phyloP scores from a whole-genome alignment of 2,888 invertebrate genomes.

The Neelides folsomi region DNA sequence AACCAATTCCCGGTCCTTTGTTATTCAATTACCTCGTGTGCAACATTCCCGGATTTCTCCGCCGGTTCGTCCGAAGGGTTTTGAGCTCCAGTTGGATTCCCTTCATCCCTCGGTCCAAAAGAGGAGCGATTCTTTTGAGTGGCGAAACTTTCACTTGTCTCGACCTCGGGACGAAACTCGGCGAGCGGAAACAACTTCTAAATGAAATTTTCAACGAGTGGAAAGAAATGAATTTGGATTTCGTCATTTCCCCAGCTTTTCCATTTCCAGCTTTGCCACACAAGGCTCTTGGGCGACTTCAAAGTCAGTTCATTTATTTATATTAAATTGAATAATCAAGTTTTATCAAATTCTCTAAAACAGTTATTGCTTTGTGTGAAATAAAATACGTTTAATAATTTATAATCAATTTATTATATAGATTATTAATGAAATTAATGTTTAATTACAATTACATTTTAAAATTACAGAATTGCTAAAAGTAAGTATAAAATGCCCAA shows the following conservation, averaged over 20 bases:
- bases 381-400: too few relatives aligned
- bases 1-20: conserved; percentile 15
- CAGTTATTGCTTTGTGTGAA: too few relatives aligned
- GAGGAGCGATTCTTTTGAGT: conserved; percentile 15
- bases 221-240: conserved; percentile 34
- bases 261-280: conserved; percentile 31
- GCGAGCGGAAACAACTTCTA: conserved; percentile 19
- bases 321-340: too few relatives aligned
- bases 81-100: conserved; percentile 15
- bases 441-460: too few relatives aligned
- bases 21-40: conserved; percentile 18
- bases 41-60: conserved; percentile 11
- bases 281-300: conserved; percentile 18
- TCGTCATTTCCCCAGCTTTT: conserved; percentile 37
- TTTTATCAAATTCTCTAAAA: background rate
- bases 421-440: too few relatives aligned
- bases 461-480: too few relatives aligned
- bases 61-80: conserved; percentile 3
- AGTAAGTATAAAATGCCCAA: too few relatives aligned
- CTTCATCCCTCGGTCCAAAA: conserved; percentile 15
- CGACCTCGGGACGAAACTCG: conserved; percentile 18
- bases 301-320: conserved; percentile 16
- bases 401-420: too few relatives aligned
- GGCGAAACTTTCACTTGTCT: conserved; percentile 1
- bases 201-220: conserved; percentile 12